Evolutionary conservation across 2,888 invertebrate genomes (phyloP), one percentile per base, ranked within the genome.

Genomic region (Candidula unifasciata): DNA sequence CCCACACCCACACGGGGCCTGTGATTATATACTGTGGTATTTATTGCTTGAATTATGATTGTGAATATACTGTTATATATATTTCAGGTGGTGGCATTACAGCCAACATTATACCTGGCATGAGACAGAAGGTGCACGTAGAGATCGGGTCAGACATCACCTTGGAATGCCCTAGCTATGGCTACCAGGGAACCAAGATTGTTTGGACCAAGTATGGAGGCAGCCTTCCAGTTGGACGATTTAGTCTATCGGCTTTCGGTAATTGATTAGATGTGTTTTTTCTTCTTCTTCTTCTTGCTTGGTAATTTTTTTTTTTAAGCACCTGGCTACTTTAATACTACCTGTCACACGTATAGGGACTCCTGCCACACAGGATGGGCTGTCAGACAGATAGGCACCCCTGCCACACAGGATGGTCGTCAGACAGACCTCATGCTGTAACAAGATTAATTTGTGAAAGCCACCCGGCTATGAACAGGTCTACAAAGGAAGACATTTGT

Each of bases 161-260:
- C 18, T 71, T 87, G 66, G 87, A 87, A 71, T 87, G 87, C 64
- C 87, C 87, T 0, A 71, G 77, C 60, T 81, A 85, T 30, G 87
- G 87, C 2, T 33, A 68, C 18, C 54, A 27, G 13, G 24, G 69
- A 13, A 54, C 57, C 24, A 52, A 79, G 3, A 64, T 87, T 52
- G 30, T 66, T 18, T 87, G 87, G 87, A 77, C 66, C 18, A 84
- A 79, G n/a, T 74, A 64, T 57, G 85, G 82, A 18, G 85, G 85
- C 10, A 66, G 76, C 21, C 81, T 87, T 24, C 86, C 86, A 10
- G 13, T 71, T 35, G 79, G 68, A 0, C 18, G 74, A 21, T 82
- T 74, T 30, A 52, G 44, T 24, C 24, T 73, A 13, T 60, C 64
- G 1, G 37, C 13, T 5, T 86, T 83, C 52, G 85, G 84, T 84